Conservation (phyloP, 2,113 vertebrate species). For the Sapayoa aenigma region DNA sequence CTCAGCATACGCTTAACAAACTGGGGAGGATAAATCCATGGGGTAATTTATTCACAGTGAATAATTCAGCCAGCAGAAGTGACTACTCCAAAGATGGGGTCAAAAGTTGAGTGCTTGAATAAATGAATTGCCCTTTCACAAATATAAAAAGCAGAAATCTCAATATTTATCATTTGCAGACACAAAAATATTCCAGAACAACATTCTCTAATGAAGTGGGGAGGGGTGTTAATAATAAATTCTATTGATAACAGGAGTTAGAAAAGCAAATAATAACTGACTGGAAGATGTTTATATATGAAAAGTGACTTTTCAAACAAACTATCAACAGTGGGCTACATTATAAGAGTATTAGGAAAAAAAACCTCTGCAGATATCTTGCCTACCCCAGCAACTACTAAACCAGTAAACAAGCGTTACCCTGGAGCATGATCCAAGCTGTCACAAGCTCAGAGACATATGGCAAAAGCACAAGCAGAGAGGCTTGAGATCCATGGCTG, state of each 20-base stretch:
- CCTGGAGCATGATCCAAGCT: constrained; percentile 20
- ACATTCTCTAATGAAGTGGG: constrained; percentile 59
- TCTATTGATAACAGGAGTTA: constrained; percentile 66
- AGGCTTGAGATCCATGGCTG: neutral
- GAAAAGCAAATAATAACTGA: constrained; percentile 63
- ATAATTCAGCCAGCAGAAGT: constrained; percentile 60
- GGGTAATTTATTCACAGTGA: constrained; percentile 55
- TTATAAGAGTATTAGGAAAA: constrained; percentile 56
- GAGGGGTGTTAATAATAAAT: constrained; percentile 62
- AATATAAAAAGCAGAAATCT: constrained; percentile 54
- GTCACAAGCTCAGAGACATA: constrained; percentile 14
- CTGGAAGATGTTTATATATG: constrained; percentile 60
- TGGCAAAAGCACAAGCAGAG: neutral
- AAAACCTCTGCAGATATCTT: constrained; percentile 53
- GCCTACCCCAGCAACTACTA: neutral
- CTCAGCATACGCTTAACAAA: neutral
- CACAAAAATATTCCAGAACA: constrained; percentile 58
- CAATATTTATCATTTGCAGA: constrained; percentile 68
- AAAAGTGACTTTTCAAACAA: constrained; percentile 63
- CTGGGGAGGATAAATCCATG: constrained; percentile 16
- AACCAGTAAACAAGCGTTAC: constrained; percentile 49
- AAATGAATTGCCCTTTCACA: constrained; percentile 70
- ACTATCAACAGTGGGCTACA: constrained; percentile 54
- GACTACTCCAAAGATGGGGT: constrained; percentile 61
- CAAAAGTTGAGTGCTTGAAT: constrained; percentile 69